Conservation (phyloP, 2,888 invertebrate genomes). For the Mystacides longicornis region DNA sequence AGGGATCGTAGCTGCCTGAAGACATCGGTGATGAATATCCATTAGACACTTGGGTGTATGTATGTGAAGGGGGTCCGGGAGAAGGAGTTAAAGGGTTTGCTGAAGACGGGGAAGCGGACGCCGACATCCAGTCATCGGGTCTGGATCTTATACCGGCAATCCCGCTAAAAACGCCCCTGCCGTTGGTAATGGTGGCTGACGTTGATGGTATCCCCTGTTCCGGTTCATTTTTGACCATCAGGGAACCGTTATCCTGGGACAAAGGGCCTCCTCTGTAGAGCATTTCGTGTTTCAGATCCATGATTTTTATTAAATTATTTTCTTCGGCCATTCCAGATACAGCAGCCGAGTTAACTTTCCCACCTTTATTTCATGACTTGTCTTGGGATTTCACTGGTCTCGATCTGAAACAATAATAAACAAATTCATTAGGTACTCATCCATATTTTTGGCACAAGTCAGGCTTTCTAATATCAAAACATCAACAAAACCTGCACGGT, state of each 20-base stretch:
- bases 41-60: slow-evolving; percentile 54
- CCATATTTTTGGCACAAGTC: no score
- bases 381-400: no score
- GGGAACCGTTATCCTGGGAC: slow-evolving; percentile 13
- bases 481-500: no score
- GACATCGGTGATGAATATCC: slow-evolving; percentile 84
- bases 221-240: slow-evolving; percentile 36
- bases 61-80: slow-evolving; percentile 49
- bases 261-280: slow-evolving; percentile 40
- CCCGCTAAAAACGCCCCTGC: slow-evolving; percentile 28
- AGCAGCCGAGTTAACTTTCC: no score
- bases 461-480: no score
- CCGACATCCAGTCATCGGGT: slow-evolving; percentile 50
- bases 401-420: no score
- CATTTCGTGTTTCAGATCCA: slow-evolving; percentile 61
- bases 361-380: no score
- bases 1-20: slow-evolving; percentile 82
- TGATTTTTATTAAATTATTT: slow-evolving; percentile 29
- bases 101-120: slow-evolving; percentile 34
- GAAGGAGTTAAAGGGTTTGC: slow-evolving; percentile 60
- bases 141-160: slow-evolving; percentile 46
- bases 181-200: slow-evolving; percentile 33
- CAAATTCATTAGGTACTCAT: no score
- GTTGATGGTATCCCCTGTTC: slow-evolving; percentile 30
- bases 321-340: no score